Evolutionary conservation across 2,888 invertebrate species (phyloP), one percentile per base, ranked within the genome.

Genomic region (Callimorpha dominula): DNA sequence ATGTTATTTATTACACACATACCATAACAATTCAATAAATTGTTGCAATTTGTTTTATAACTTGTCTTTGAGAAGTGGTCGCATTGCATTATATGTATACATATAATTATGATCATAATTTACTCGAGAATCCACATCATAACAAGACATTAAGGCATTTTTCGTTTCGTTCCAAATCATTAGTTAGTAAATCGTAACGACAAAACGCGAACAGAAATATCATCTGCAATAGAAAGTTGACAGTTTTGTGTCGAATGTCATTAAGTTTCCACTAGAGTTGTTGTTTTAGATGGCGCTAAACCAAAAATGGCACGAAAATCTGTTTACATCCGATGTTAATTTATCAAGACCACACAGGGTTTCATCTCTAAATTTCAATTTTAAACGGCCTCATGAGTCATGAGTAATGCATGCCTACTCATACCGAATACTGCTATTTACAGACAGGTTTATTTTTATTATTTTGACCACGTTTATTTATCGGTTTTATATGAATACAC

Each of bases 221-320:
- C 14, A 67, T 74, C 74, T 73, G 66, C 72, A 70, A 75, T 71
- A 75, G 75, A 82, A 81, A 81, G 78, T 80, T 72, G 70, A 70
- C 67, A 68, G 80, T 72, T 76, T 74, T 65, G 62, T 70, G 64
- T 42, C 49, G 63, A 31, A 49, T 49, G 65, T 50, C 57, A 57
- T 20, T 57, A 60, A 31, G 31, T 60, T 60, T 60, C 31, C 31
- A 31, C 31, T 31, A 5, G 31, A 31, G 12, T 6, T 20, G 31
- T 60, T 60, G 60, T 60, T 31, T 20, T 31, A 60, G 1, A 60
- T 31, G 60, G 11, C 31, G 60, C 60, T 43, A 43, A 8, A 43
- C 4, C 12, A 57, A 57, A 57, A n/a, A 20, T 57, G 57, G 0
- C 11, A 57, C 54, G 54, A n/a, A 11, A 3, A 54, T 1, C 3